Conservation (phyloP, 2,113 vertebrate species). For the Alethe castanea region DNA sequence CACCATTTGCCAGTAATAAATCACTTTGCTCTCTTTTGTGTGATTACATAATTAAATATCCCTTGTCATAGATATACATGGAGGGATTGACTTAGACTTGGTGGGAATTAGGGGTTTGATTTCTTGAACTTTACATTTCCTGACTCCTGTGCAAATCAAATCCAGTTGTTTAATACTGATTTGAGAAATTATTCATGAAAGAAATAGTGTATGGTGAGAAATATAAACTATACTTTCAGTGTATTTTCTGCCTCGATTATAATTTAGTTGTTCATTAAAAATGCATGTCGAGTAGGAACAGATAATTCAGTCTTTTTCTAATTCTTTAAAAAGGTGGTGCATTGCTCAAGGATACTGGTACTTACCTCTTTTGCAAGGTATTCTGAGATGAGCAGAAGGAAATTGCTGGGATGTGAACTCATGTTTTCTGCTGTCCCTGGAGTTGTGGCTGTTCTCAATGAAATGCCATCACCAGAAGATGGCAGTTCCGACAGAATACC, state of each 20-base stretch:
- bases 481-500: constrained; percentile 23
- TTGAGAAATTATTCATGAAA: constrained; percentile 48
- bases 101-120: constrained; percentile 43
- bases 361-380: not conserved
- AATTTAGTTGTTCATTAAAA: constrained; percentile 45
- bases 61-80: not conserved
- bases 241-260: constrained; percentile 15
- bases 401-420: not conserved
- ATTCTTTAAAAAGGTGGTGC: constrained; percentile 6
- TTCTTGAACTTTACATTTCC: constrained; percentile 65
- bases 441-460: not conserved
- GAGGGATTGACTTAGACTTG: constrained; percentile 38
- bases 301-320: not conserved
- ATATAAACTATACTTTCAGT: not conserved
- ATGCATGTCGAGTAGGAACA: constrained; percentile 17
- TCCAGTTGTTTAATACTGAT: constrained; percentile 25
- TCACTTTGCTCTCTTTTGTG: constrained; percentile 16
- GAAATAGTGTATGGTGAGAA: constrained; percentile 14
- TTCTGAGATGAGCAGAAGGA: not conserved
- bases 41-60: constrained; percentile 55
- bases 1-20: constrained; percentile 53
- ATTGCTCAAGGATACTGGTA: not conserved
- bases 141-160: constrained; percentile 64
- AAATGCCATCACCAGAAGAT: not conserved
- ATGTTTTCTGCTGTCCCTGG: not conserved